Percentiles rank a stretch among this genome's conserved stretches.
Conservation (phyloP, 2,888 invertebrate genomes). For the Hemaris fuciformis region DNA sequence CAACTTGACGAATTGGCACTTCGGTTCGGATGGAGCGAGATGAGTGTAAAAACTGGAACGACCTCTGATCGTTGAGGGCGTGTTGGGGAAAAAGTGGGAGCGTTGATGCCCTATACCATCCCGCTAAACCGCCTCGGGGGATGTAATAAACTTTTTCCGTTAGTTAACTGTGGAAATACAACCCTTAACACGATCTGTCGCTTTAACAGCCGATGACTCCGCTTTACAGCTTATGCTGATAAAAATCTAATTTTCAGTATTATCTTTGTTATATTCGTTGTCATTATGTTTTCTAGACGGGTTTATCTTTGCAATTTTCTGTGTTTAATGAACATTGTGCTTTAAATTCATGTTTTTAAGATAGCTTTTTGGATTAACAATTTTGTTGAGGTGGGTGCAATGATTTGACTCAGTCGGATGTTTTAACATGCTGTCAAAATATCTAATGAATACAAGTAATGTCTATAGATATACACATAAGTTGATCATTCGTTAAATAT, state of each 20-base stretch:
- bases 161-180: not conserved
- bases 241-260: conserved; percentile 6
- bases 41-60: conserved; percentile 3
- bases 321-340: not conserved
- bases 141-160: conserved; percentile 6
- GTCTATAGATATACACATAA: too few species aligned
- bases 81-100: not conserved
- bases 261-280: conserved; percentile 4
- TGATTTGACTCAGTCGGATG: too few species aligned
- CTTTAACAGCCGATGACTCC: conserved; percentile 1
- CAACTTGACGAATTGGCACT: conserved; percentile 9
- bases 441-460: too few species aligned
- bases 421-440: too few species aligned
- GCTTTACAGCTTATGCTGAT: conserved; percentile 6
- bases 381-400: too few species aligned
- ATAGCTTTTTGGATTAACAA: too few species aligned
- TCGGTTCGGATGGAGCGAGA: conserved; percentile 1
- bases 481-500: too few species aligned
- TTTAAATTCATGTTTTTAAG: not conserved
- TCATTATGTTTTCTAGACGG: not conserved
- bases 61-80: not conserved
- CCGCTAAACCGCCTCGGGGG: conserved; percentile 7
- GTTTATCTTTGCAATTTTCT: not conserved
- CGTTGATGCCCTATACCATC: conserved; percentile 1
- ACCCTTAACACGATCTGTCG: not conserved